phyloP scores from a whole-genome alignment of 2,797 vertebrate species.

The Perdix hodgsoniae region DNA sequence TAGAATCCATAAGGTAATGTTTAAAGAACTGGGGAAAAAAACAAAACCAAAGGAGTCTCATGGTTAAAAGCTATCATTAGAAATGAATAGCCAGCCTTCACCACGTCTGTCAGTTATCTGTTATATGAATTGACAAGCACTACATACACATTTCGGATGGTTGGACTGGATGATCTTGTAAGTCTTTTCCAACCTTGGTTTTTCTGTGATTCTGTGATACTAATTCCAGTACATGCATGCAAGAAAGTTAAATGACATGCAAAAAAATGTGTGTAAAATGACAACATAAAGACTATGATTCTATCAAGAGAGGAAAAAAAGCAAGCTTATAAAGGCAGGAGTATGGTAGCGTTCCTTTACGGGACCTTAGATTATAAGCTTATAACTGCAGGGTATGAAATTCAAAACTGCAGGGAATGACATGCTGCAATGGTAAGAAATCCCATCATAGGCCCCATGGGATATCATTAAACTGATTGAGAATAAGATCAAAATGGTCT shows the following conservation, averaged over 20 bases:
- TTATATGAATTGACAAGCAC: background rate
- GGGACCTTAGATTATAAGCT: background rate
- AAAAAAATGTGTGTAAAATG: background rate
- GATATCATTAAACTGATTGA: constrained; percentile 17
- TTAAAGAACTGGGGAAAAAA: background rate
- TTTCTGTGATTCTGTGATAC: background rate
- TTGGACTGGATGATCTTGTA: no score
- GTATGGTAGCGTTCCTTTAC: background rate
- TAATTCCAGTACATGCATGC: fast-evolving
- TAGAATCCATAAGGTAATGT: background rate
- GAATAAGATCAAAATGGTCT: constrained; percentile 3
- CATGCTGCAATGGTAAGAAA: background rate
- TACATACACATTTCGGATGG: no score
- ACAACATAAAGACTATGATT: background rate
- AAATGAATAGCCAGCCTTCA: background rate
- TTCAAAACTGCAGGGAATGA: background rate
- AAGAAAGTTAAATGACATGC: background rate
- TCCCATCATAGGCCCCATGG: background rate
- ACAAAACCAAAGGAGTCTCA: background rate
- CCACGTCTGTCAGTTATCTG: background rate
- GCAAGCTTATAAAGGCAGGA: background rate
- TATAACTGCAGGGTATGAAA: constrained; percentile 2
- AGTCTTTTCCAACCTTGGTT: no score
- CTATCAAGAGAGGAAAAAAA: background rate
- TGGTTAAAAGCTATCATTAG: background rate